Percentiles rank a stretch among this genome's conserved stretches.
Evolutionary conservation across 2,888 invertebrate species (phyloP).

Genomic region (Agrochola litura): DNA sequence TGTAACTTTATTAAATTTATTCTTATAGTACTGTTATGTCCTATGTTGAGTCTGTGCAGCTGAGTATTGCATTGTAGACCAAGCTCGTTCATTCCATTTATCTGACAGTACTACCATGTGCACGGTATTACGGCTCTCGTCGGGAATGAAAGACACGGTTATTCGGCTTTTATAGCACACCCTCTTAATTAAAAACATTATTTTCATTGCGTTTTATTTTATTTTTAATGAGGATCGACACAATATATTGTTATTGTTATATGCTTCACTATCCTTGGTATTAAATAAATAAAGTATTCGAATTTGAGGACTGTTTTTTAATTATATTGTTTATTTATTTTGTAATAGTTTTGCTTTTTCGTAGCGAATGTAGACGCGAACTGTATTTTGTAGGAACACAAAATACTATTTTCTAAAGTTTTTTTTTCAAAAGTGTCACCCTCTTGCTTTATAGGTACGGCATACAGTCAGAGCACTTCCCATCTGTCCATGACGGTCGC

Average conservation of each 20-base stretch:
- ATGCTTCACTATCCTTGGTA: too few relatives aligned
- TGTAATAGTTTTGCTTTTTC: too few relatives aligned
- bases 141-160: slow-evolving; percentile 44
- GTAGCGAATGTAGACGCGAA: too few relatives aligned
- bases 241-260: neutral
- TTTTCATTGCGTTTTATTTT: slow-evolving; percentile 22
- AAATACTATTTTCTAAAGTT: neutral
- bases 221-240: neutral
- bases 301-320: too few relatives aligned
- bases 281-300: too few relatives aligned
- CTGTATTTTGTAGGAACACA: too few relatives aligned
- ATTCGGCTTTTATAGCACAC: slow-evolving; percentile 26
- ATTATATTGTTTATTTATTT: too few relatives aligned
- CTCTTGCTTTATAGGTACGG: neutral
- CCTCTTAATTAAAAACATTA: slow-evolving; percentile 49
- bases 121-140: slow-evolving; percentile 20
- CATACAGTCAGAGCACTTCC: slow-evolving; percentile 4
- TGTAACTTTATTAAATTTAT: neutral
- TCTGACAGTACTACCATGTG: slow-evolving; percentile 56
- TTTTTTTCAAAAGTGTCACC: slow-evolving; percentile 4
- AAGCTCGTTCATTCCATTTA: slow-evolving; percentile 36
- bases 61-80: slow-evolving; percentile 52
- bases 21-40: neutral
- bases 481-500: slow-evolving; percentile 21
- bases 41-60: slow-evolving; percentile 21